Evolutionary conservation across 2,113 vertebrate genomes (phyloP).

Genomic region (Dipodomys merriami): DNA sequence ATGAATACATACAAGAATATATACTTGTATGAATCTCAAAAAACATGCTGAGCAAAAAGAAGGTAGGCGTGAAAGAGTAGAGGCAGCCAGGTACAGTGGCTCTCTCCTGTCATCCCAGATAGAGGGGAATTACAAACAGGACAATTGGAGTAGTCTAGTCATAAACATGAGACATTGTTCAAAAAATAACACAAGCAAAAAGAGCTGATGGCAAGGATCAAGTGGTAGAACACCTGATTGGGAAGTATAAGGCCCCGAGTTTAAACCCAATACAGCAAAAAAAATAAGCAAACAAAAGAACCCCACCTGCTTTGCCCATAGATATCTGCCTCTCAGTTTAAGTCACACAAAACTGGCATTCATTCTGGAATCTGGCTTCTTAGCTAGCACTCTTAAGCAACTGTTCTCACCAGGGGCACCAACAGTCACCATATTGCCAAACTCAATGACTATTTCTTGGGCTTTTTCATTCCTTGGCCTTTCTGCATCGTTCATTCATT

Average conservation of each 20-base stretch:
- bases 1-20: neutral
- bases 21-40: constrained; percentile 13
- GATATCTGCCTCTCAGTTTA: neutral
- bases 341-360: neutral
- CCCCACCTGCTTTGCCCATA: neutral
- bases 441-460: neutral
- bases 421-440: neutral
- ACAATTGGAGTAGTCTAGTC: too few species aligned
- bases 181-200: too few species aligned
- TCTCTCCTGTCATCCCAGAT: too few species aligned
- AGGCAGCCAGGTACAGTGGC: neutral
- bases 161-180: too few species aligned
- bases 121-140: too few species aligned
- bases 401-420: constrained; percentile 19
- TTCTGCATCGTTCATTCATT: too few species aligned
- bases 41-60: neutral
- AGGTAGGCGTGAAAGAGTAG: neutral
- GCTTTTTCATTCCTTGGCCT: neutral
- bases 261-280: too few species aligned
- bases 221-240: too few species aligned
- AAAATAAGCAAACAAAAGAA: neutral
- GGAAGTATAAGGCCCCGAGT: too few species aligned
- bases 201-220: too few species aligned
- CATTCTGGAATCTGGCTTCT: neutral
- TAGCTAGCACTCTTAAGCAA: neutral